Evolutionary conservation across 2,797 vertebrate species (phyloP), one percentile per base, ranked within the genome.

Genomic region (Acropternis orthonyx): DNA sequence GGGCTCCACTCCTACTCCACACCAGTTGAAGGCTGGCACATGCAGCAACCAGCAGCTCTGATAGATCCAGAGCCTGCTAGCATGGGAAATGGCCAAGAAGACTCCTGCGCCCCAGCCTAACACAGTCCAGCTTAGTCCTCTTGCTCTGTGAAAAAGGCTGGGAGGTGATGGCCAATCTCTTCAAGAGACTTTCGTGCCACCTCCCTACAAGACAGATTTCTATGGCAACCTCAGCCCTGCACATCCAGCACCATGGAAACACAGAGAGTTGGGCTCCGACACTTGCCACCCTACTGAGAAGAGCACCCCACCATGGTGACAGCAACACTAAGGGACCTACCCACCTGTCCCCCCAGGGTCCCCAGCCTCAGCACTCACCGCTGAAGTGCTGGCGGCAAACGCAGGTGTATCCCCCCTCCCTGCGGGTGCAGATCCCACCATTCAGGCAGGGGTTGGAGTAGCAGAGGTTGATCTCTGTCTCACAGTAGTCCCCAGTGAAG

Each of bases 401-500:
- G 7, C 99, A 99, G 10, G 99, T 99, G 97, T 98, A 99, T 5
- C 99, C 99, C 3, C 99, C 99, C 93, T 99, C 99, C 83, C 98
- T 98, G 92, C 98, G 98, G 24, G 98, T 98, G 36, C 99, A 99
- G 85, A 99, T 98, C 4, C 99, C 99, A 9, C 99, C 99, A 0
- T 99, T 99, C 67, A 98, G 98, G 96, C 99, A 99, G 11, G 99
- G 99, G 97, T 99, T 99, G 86, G 99, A 99, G 97, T 99, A 99
- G 97, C 99, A 99, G 96, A 99, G 98, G 97, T 99, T 99, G 94
- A 99, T 99, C 97, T 99, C 99, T 0, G 98, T 99, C 97, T 99
- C 99, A 0, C 99, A 99, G 98, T 99, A 99, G 97, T 99, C 99
- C 1, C 99, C 99, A 0, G 99, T 99, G 97, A 99, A 99, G 95